Base-by-base conservation (phyloP, 2,113 vertebrate species). In the Tylochromis polylepis region DNA sequence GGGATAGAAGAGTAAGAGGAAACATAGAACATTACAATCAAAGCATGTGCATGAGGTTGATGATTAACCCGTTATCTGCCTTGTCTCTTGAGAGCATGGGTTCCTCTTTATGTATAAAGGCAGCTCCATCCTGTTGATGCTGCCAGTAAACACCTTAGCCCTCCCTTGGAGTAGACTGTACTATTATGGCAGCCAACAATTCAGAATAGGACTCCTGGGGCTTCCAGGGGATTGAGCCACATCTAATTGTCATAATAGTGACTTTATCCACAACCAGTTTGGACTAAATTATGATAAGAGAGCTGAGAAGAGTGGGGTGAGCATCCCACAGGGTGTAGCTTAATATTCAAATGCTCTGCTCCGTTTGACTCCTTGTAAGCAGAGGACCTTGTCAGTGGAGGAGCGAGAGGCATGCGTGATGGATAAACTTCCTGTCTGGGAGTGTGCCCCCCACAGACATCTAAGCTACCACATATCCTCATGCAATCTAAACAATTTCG, bases 11-110 rank as follows among this genome's bases (percentile, higher is more conserved):
- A 89, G 85, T 95, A 96, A 93, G 95, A 97, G 97, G 97, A 98
- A 98, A 96, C 96, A 96, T 96, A 97, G 97, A 97, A 97, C 97
- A 96, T 97, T 97, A 97, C 96, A 98, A 97, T 97, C 96, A 97
- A 97, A 95, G 96, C 96, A 97, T 96, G 96, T 96, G 95, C 93
- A 86, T 90, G 94, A 93, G 94, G 95, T 95, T 96, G 95, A 97
- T 94, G 97, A 98, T 97, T 96, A 97, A 96, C 94, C 93, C 90
- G 94, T 95, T 97, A 97, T 96, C 95, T 96, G 93, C 62, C 87
- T 87, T 59, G 85, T 96, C 95, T 95, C 94, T 91, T 90, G 92
- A 94, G 96, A 95, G 93, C 91, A 89, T 3, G 84, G 91, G 95
- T 85, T 95, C 96, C 95, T 96, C 96, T 95, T 94, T 94, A 91